Percentiles rank a stretch among this genome's conserved stretches.
These are phyloP conservation scores for Enteromius thamalakanensis DNA, from an alignment of 2,797 vertebrate species.

Conservation along the genomic window DNA sequence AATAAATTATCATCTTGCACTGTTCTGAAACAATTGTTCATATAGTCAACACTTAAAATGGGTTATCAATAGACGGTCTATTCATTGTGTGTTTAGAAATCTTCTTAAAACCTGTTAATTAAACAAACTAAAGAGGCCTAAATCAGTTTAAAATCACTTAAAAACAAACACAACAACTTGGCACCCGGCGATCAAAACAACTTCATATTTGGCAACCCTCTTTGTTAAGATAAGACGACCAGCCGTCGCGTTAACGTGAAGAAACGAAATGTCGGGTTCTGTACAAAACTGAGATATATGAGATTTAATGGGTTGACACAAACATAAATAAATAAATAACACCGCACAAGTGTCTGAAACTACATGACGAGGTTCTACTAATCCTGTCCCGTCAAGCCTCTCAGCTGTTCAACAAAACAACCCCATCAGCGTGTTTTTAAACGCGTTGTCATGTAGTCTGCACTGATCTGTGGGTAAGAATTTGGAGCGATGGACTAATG, in stretches of 20 bases:
- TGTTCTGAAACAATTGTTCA: background rate
- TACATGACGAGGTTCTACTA: background rate
- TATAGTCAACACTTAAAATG: background rate
- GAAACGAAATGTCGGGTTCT: background rate
- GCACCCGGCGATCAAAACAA: conserved; percentile 19
- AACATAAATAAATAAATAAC: background rate
- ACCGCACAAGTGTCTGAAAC: background rate
- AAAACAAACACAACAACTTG: conserved; percentile 9
- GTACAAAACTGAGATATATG: background rate
- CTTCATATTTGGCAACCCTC: conserved; percentile 45
- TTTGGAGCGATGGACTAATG: background rate
- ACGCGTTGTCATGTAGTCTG: background rate
- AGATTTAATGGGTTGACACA: background rate
- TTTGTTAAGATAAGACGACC: conserved; percentile 7
- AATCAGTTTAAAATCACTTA: background rate
- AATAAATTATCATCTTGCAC: background rate
- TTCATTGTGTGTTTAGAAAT: background rate
- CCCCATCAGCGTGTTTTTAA: background rate
- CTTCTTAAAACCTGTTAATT: background rate
- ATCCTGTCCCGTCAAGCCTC: background rate
- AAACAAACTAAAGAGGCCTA: background rate
- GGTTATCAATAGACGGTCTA: no score
- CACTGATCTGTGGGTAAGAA: background rate
- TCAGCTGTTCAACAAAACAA: conserved; percentile 39
- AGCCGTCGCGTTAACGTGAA: background rate